phyloP scores from a whole-genome alignment of 2,888 invertebrate genomes.

The Pocota personata region DNA sequence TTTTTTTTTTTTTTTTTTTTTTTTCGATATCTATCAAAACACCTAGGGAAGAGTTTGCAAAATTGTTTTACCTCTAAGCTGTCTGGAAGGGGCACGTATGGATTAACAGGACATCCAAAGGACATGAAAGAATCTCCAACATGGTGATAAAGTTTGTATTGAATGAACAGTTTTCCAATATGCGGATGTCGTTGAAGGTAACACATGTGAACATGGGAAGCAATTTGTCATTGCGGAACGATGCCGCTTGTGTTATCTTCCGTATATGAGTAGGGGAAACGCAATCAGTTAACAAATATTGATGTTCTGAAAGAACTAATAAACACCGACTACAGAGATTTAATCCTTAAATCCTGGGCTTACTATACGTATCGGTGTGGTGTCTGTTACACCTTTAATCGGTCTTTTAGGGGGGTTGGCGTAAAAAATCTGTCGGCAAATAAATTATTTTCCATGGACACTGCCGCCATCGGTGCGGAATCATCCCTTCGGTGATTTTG shows the following conservation, averaged over 20 bases:
- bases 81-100: constrained; percentile 12
- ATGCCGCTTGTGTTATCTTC: neutral
- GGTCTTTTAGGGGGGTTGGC: neutral
- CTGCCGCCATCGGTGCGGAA: constrained; percentile 31
- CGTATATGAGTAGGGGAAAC: constrained; percentile 10
- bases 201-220: constrained; percentile 69
- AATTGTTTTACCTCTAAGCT: constrained; percentile 59
- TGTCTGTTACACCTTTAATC: constrained; percentile 58
- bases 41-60: constrained; percentile 58
- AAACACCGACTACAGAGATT: constrained; percentile 54
- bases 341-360: constrained; percentile 57
- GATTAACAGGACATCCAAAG: constrained; percentile 55
- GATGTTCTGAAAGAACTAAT: constrained; percentile 66
- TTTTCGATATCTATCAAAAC: constrained; percentile 19
- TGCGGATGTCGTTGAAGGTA: constrained; percentile 54
- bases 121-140: constrained; percentile 31
- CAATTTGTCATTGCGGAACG: constrained; percentile 62
- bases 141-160: constrained; percentile 66
- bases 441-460: constrained; percentile 55
- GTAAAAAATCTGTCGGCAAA: constrained; percentile 30
- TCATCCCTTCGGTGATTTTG: constrained; percentile 41
- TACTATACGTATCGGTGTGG: neutral
- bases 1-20: constrained; percentile 18
- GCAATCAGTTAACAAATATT: constrained; percentile 59
- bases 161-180: constrained; percentile 60